Base-by-base conservation (phyloP, 2,113 vertebrate genomes). In the Xerus inauris region DNA sequence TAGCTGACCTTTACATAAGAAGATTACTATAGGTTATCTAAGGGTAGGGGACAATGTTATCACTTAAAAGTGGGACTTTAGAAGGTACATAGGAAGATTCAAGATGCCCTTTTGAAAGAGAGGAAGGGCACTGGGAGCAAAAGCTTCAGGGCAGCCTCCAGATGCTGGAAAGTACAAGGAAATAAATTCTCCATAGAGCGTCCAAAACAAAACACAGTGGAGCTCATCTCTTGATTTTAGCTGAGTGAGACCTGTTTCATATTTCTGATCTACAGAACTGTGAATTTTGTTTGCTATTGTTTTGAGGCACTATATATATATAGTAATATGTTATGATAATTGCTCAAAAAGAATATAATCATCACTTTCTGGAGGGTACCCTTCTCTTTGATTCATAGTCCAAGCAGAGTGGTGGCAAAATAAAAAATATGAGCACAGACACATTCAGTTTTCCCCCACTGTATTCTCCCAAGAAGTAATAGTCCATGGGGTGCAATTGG, bases 71-170 rank as follows among this genome's bases (percentile, higher is more conserved):
- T 49, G 6, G 28, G 8, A 62, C 76, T 7, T 80, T 11, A 64
- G 49, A 72, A 12, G 14, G 76, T 16, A 1, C 71, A 32, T 0
- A 30, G 38, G 13, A 85, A 35, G 19, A 86, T 49, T 51, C 20
- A 47, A 4, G 28, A 17, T 38, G 3, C 16, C 5, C 12, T 73
- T 59, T 62, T 5, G 14, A 75, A 19, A 3, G 32, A 22, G 24
- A 75, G 14, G 32, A 76, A 87, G 40, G 24, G 24, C 1, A 5
- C 22, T 4, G 26, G 26, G 20, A 91, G 3, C 28, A 32, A 38
- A 11, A 0, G 1, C 9, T 24, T 24, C n/a, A 49, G 1, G 30
- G 64, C 8, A 28, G 9, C 12, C 17, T 69, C 45, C 5, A 20
- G 26, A 47, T 73, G 11, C n/a, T n/a, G 13, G 32, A 65, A 20